phyloP scores from a whole-genome alignment of 1,140 invertebrate species.

The Rhopalosiphum maidis region DNA sequence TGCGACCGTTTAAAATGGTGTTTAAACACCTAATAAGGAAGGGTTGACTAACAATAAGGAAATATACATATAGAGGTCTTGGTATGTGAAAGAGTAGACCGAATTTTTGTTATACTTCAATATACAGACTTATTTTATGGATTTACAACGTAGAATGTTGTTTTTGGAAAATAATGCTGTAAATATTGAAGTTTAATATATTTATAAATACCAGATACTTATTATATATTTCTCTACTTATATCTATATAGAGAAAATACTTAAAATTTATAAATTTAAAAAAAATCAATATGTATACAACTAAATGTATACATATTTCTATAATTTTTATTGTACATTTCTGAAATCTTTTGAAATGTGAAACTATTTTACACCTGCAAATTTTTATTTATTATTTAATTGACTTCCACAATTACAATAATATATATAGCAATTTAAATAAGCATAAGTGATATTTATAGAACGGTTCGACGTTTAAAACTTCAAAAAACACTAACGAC shows the following conservation, averaged over 20 bases:
- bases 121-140: constrained; percentile 29
- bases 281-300: no score
- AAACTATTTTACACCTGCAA: no score
- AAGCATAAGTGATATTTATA: not conserved
- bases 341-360: not conserved
- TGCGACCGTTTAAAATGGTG: not conserved
- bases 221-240: not conserved
- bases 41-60: constrained; percentile 44
- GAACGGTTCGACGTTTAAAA: not conserved
- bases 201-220: not conserved
- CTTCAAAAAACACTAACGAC: not conserved
- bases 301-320: no score
- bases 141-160: constrained; percentile 21
- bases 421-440: not conserved
- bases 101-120: not conserved
- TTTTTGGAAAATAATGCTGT: not conserved
- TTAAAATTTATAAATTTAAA: no score
- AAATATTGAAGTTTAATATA: not conserved
- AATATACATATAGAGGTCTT: not conserved
- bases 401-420: not conserved
- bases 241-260: no score
- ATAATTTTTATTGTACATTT: no score
- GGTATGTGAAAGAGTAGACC: not conserved
- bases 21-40: constrained; percentile 55
- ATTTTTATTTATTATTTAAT: no score